Evolutionary conservation across 2,888 invertebrate genomes (phyloP).

Genomic region (Cerceris ruficornis): DNA sequence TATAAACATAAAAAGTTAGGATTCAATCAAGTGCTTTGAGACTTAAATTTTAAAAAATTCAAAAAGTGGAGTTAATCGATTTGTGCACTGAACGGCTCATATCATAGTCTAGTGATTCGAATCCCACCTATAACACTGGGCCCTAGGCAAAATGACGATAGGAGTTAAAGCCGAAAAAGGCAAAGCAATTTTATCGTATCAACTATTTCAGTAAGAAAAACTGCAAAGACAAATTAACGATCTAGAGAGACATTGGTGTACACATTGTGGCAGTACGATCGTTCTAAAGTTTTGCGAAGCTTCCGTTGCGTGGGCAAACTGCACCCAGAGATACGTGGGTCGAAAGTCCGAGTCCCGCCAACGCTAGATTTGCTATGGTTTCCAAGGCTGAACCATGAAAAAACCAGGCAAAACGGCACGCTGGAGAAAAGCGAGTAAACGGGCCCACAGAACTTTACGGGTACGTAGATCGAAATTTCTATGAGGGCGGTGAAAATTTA

Average conservation of each 20-base stretch:
- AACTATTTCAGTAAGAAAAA: not conserved
- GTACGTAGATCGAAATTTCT: not conserved
- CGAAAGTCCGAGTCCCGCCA: conserved; percentile 55
- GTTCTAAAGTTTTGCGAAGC: conserved; percentile 48
- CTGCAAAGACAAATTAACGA: not conserved
- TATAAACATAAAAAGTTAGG: too few species aligned
- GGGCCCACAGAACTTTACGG: not conserved
- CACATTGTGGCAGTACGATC: conserved; percentile 12
- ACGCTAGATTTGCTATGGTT: conserved; percentile 62
- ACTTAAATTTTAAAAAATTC: too few species aligned
- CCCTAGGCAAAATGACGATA: too few species aligned
- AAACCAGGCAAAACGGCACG: not conserved
- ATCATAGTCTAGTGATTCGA: too few species aligned
- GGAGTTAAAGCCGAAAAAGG: too few species aligned
- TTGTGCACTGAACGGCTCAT: too few species aligned
- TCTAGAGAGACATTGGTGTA: not conserved
- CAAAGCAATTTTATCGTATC: too few species aligned
- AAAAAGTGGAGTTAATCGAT: too few species aligned
- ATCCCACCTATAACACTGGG: too few species aligned
- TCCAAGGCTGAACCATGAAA: conserved; percentile 43
- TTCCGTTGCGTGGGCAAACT: conserved; percentile 64
- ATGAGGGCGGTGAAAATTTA: too few species aligned
- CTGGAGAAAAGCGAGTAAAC: not conserved
- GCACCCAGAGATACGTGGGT: conserved; percentile 54
- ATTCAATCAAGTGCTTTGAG: too few species aligned